Percentiles rank a stretch among this genome's conserved stretches.
These are phyloP conservation scores for Neomonachus schauinslandi DNA, from an alignment of 2,113 vertebrate genomes.

Conservation along the genomic window DNA sequence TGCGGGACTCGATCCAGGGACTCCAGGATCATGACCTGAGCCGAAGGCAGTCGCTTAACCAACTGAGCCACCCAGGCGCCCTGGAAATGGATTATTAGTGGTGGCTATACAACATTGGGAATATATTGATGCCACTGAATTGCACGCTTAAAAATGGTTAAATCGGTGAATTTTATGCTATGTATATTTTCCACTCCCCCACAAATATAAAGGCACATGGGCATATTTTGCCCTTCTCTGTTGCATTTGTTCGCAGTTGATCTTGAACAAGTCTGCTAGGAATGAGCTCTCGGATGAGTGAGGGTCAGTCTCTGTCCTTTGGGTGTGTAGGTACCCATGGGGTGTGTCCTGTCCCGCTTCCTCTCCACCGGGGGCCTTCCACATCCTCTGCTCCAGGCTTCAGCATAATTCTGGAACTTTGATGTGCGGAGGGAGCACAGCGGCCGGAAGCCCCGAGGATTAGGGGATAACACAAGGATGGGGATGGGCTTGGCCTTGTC, in stretches of 20 bases:
- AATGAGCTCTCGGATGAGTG: not conserved
- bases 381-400: not conserved
- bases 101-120: not conserved
- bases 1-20: too few relatives aligned
- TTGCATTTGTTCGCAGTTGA: not conserved
- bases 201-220: not conserved
- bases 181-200: not conserved
- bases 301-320: not conserved
- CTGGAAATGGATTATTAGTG: not conserved
- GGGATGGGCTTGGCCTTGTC: not conserved
- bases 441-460: accelerated
- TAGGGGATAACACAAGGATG: not conserved
- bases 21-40: too few relatives aligned
- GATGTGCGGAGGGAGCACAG: not conserved
- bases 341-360: not conserved
- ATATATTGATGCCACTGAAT: not conserved
- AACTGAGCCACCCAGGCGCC: too few relatives aligned
- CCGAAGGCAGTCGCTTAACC: too few relatives aligned
- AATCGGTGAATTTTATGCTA: not conserved
- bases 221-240: not conserved
- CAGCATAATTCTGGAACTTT: not conserved
- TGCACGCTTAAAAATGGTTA: not conserved
- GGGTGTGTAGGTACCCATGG: not conserved
- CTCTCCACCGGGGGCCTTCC: not conserved
- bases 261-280: not conserved